Evolutionary conservation across 2,888 invertebrate species (phyloP).

Genomic region (Bellardia pandia): DNA sequence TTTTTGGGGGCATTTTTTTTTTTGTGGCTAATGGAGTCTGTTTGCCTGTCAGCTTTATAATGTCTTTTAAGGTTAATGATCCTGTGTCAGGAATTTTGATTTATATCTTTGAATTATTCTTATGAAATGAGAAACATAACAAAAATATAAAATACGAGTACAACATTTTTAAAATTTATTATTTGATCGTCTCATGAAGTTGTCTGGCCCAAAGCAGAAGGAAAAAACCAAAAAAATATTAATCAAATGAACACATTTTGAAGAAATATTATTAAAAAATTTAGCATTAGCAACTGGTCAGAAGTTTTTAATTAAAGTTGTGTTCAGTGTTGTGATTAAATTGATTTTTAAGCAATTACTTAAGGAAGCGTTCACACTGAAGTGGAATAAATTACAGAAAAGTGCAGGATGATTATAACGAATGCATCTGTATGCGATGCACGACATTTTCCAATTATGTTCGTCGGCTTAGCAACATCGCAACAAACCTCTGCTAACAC

Average conservation of each 20-base stretch:
- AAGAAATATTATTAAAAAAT: conserved; percentile 4
- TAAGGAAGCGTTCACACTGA: background rate
- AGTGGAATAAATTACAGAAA: no score
- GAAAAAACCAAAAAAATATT: conserved; percentile 41
- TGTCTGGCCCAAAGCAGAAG: conserved; percentile 27
- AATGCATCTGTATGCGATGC: no score
- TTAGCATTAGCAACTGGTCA: conserved; percentile 12
- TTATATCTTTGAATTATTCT: conserved; percentile 64
- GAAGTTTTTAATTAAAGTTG: conserved; percentile 49
- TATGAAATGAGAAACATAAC: conserved; percentile 4
- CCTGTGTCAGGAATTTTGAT: conserved; percentile 68
- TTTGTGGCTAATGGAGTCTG: conserved; percentile 25
- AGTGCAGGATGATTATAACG: no score
- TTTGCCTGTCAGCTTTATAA: conserved; percentile 35
- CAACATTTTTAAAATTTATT: conserved; percentile 19
- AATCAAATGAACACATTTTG: conserved; percentile 53
- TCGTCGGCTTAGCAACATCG: no score
- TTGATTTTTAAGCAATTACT: background rate
- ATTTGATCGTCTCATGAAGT: conserved; percentile 35
- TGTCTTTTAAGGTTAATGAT: conserved; percentile 64
- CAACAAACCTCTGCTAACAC: no score
- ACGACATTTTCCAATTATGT: no score
- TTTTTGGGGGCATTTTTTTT: conserved; percentile 34
- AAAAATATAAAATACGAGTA: background rate
- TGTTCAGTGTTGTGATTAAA: background rate